Evolutionary conservation across 2,888 invertebrate species (phyloP).

Genomic region (Trissoscelio sp.): DNA sequence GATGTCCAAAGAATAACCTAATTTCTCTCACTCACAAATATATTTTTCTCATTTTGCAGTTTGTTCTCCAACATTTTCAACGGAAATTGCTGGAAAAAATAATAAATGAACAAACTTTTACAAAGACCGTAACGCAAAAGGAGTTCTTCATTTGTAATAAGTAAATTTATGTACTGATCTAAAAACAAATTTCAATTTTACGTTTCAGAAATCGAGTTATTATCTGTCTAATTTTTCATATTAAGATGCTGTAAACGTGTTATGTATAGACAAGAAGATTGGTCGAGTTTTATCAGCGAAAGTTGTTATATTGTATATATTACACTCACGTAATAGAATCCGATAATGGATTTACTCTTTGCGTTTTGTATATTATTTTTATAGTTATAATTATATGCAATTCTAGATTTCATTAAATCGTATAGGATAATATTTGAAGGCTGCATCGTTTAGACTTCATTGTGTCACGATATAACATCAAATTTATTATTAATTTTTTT

Average conservation of each 20-base stretch:
- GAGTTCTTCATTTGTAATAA: not conserved
- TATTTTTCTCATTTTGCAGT: slow-evolving; percentile 3
- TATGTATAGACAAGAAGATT: slow-evolving; percentile 79
- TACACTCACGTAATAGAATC: slow-evolving; percentile 53
- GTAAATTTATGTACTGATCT: not conserved
- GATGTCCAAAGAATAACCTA: slow-evolving; percentile 18
- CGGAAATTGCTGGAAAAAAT: not conserved
- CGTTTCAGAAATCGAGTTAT: not conserved
- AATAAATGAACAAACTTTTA: too few relatives aligned
- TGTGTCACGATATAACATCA: slow-evolving; percentile 10
- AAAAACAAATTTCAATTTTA: too few relatives aligned
- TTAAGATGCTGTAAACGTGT: slow-evolving; percentile 8
- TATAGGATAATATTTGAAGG: slow-evolving; percentile 24
- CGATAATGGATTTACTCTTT: slow-evolving; percentile 42
- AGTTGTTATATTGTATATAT: slow-evolving; percentile 70
- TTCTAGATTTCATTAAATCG: slow-evolving; percentile 7
- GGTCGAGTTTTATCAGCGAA: slow-evolving; percentile 77
- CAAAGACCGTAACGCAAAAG: not conserved
- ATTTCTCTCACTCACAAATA: not conserved
- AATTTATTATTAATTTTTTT: too few relatives aligned
- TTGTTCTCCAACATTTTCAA: not conserved
- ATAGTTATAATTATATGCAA: slow-evolving; percentile 10
- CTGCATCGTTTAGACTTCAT: slow-evolving; percentile 36
- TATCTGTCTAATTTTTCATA: not conserved
- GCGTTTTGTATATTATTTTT: slow-evolving; percentile 5